These are phyloP conservation scores for Hydrophis major DNA, from an alignment of 2,797 vertebrate genomes.

Conservation along the genomic window DNA sequence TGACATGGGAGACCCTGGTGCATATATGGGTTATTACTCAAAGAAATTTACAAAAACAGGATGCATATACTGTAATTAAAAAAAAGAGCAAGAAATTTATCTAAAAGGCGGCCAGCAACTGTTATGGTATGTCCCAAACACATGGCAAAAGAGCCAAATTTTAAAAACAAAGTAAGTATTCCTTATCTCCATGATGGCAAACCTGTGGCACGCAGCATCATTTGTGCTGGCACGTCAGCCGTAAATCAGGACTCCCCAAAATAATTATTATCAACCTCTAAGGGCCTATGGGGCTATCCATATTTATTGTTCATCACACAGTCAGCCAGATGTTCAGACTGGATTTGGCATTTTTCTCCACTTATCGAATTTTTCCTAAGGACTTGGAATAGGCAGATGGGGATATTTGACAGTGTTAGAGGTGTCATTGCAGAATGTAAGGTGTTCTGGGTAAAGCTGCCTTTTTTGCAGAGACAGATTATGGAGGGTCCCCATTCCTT, in stretches of 20 bases:
- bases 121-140: neutral
- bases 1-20: neutral
- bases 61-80: neutral
- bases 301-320: neutral
- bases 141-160: neutral
- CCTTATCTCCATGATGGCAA: neutral
- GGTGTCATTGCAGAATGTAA: neutral
- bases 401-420: neutral
- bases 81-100: neutral
- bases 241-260: neutral
- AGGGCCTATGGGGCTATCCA: neutral
- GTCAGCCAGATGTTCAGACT: neutral
- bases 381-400: neutral
- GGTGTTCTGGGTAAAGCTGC: neutral
- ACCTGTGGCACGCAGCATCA: too few relatives aligned
- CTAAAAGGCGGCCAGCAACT: neutral
- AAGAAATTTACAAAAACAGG: neutral
- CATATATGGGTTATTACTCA: neutral
- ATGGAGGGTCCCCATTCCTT: neutral
- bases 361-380: neutral
- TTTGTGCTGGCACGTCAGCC: too few relatives aligned
- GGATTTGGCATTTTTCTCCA: neutral
- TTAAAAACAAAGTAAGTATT: neutral
- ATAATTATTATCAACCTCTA: neutral
- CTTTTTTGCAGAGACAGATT: neutral